Conservation (phyloP, 2,797 vertebrate genomes). For the Acomys russatus region DNA sequence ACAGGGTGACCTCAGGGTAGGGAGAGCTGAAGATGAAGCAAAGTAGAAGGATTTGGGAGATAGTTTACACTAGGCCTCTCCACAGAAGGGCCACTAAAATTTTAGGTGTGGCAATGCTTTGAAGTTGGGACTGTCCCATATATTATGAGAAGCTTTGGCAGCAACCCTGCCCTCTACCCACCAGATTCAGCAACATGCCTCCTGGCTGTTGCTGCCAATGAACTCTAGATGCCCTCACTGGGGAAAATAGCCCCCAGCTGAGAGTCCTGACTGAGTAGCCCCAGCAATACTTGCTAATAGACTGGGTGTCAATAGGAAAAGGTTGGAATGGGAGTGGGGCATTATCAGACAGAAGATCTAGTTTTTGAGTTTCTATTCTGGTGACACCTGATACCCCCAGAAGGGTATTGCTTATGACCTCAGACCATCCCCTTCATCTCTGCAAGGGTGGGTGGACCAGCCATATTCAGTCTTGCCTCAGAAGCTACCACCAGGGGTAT, state of each 20-base stretch:
- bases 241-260: not conserved
- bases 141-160: fast-evolving
- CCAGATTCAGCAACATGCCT: fast-evolving
- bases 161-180: not conserved
- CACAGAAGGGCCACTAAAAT: fast-evolving
- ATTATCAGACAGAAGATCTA: not conserved
- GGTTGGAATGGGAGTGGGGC: fast-evolving
- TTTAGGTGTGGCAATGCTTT: fast-evolving
- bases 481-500: not conserved
- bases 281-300: not conserved
- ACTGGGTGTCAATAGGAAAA: not conserved
- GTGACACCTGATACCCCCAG: not conserved
- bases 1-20: no score
- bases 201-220: not conserved
- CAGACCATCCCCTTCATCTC: fast-evolving
- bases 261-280: not conserved
- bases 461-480: not conserved
- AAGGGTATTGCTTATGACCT: not conserved
- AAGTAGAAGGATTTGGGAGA: not conserved
- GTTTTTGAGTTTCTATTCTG: not conserved
- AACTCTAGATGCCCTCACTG: not conserved
- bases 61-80: not conserved
- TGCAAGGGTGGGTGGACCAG: not conserved
- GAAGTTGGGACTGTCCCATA: fast-evolving
- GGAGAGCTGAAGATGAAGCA: fast-evolving